Evolutionary conservation across 2,888 invertebrate genomes (phyloP).

Genomic region (Nezara viridula): DNA sequence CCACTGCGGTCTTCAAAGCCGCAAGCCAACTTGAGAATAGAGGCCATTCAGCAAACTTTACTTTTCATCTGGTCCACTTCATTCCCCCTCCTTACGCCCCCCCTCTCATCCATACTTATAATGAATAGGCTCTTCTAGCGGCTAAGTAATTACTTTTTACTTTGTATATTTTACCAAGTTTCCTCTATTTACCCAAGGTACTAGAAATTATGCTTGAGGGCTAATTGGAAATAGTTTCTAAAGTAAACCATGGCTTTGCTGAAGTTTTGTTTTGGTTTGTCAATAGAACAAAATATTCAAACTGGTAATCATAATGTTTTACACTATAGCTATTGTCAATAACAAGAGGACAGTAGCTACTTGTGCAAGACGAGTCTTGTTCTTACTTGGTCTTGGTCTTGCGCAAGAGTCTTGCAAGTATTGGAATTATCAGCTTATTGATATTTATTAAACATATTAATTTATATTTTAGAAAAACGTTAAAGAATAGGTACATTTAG

Average conservation of each 20-base stretch:
- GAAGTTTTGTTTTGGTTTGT: background rate
- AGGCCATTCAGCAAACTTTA: slow-evolving; percentile 39
- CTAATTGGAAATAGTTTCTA: background rate
- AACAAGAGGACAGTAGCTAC: too few relatives aligned
- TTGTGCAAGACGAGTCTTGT: too few relatives aligned
- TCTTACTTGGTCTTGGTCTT: too few relatives aligned
- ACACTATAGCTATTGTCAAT: background rate
- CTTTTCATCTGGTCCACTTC: slow-evolving; percentile 48
- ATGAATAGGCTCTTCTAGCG: slow-evolving; percentile 11
- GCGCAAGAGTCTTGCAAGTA: too few relatives aligned
- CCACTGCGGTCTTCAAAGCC: slow-evolving; percentile 19
- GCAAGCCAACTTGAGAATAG: slow-evolving; percentile 43
- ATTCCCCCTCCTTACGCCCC: background rate
- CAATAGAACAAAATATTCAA: background rate
- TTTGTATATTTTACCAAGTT: background rate
- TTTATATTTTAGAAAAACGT: too few relatives aligned
- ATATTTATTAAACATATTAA: too few relatives aligned
- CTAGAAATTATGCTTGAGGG: background rate
- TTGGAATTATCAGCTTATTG: too few relatives aligned
- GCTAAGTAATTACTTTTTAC: slow-evolving; percentile 48
- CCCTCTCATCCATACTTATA: background rate
- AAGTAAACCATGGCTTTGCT: background rate
- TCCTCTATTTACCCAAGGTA: background rate
- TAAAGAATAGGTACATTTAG: too few relatives aligned
- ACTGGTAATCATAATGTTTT: background rate